Percentiles rank a stretch among this genome's conserved stretches.
Conservation (phyloP, 2,113 vertebrate genomes). For the Menidia beryllina region DNA sequence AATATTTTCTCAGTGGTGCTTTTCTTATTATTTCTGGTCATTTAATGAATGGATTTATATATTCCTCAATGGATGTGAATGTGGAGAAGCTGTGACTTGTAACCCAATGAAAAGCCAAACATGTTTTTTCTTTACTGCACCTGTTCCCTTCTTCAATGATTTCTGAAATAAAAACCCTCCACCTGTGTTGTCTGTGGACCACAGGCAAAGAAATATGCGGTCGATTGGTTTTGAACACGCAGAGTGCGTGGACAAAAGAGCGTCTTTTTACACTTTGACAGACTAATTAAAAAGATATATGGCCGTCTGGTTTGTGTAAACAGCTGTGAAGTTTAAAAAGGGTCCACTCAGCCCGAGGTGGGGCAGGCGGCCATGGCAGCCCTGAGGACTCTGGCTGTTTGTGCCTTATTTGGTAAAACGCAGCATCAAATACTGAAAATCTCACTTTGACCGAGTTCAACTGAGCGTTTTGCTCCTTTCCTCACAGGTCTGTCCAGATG, state of each 20-base stretch:
- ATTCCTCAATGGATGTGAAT: too few relatives aligned
- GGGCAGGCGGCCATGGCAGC: slow-evolving; percentile 37
- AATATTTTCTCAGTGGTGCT: too few relatives aligned
- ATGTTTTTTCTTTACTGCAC: too few relatives aligned
- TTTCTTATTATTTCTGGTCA: too few relatives aligned
- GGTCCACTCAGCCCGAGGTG: not conserved
- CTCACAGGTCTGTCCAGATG: slow-evolving; percentile 20
- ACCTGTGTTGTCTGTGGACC: too few relatives aligned
- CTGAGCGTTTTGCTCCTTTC: not conserved
- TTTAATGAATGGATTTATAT: too few relatives aligned
- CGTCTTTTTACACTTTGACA: not conserved
- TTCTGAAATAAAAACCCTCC: too few relatives aligned
- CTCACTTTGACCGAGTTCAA: not conserved
- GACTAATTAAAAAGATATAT: not conserved
- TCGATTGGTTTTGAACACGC: not conserved
- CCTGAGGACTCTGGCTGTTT: slow-evolving; percentile 4
- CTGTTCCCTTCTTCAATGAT: too few relatives aligned
- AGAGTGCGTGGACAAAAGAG: slow-evolving; percentile 1
- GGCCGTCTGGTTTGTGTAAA: not conserved
- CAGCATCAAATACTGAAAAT: not conserved
- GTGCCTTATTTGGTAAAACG: slow-evolving; percentile 47
- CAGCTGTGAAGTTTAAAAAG: slow-evolving; percentile 7
- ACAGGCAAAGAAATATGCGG: not conserved
- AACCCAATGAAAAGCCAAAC: too few relatives aligned
- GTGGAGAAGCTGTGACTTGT: too few relatives aligned